Conservation (phyloP, 2,888 invertebrate genomes). For the Callyntrura sp. region DNA sequence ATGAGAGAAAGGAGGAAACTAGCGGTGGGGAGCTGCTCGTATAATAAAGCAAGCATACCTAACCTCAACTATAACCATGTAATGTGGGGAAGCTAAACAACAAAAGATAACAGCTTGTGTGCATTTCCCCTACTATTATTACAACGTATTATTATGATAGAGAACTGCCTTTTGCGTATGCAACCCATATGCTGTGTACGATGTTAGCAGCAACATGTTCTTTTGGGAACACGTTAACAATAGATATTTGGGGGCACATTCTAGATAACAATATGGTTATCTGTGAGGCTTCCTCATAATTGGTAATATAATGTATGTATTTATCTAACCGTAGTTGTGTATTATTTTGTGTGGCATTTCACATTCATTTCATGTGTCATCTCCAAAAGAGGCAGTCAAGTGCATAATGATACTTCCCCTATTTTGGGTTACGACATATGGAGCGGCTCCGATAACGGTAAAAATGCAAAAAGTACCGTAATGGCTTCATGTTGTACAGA, state of each 20-base stretch:
- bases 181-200: background rate
- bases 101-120: slow-evolving; percentile 20
- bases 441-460: slow-evolving; percentile 4
- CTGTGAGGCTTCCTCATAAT: too few relatives aligned
- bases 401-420: slow-evolving; percentile 63
- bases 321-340: too few relatives aligned
- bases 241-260: background rate
- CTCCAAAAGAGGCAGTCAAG: slow-evolving; percentile 40
- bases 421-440: background rate
- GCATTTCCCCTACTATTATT: background rate
- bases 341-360: too few relatives aligned
- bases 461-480: too few relatives aligned
- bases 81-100: background rate
- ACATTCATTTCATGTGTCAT: background rate
- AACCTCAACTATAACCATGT: background rate
- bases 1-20: background rate
- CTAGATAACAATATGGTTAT: too few relatives aligned
- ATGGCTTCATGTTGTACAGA: background rate
- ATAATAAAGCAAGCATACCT: background rate
- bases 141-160: background rate
- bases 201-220: background rate
- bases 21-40: background rate
- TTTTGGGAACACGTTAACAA: too few relatives aligned
- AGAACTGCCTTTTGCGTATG: slow-evolving; percentile 12
- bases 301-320: too few relatives aligned